phyloP scores from a whole-genome alignment of 2,113 vertebrate genomes.

The Hippocampus comes region DNA sequence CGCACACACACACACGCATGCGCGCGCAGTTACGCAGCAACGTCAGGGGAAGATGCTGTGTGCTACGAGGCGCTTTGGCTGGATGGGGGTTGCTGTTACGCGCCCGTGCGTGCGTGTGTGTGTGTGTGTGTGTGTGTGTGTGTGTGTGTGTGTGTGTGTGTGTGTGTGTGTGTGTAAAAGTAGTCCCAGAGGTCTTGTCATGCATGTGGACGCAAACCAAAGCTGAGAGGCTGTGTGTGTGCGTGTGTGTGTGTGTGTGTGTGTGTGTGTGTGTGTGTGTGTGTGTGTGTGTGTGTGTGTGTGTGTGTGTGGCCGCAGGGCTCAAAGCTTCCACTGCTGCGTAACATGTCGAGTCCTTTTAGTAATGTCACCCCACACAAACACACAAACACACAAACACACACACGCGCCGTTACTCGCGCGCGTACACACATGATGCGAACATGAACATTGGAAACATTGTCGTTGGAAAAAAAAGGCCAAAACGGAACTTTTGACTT shows the following conservation, averaged over 20 bases:
- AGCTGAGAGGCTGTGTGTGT: not conserved
- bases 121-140: no score
- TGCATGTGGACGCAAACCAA: conserved; percentile 6
- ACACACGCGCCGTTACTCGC: conserved; percentile 11
- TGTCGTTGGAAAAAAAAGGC: not conserved
- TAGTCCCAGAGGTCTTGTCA: conserved; percentile 5
- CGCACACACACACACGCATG: conserved; percentile 1
- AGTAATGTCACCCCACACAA: not conserved
- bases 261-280: not conserved
- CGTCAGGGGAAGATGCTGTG: conserved; percentile 1
- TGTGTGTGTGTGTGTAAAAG: conserved; percentile 4
- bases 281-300: not conserved
- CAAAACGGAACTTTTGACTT: not conserved
- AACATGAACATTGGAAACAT: conserved; percentile 7
- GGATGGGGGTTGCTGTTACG: not conserved
- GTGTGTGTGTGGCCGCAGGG: not conserved
- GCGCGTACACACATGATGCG: conserved; percentile 19
- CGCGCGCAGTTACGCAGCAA: conserved; percentile 4
- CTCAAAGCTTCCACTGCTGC: conserved; percentile 10
- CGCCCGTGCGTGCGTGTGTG: no score
- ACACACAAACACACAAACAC: conserved; percentile 9
- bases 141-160: no score
- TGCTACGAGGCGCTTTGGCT: not conserved
- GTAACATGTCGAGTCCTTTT: conserved; percentile 15
- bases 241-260: not conserved